phyloP scores from a whole-genome alignment of 2,888 invertebrate genomes.

The Sinentomon sp. region DNA sequence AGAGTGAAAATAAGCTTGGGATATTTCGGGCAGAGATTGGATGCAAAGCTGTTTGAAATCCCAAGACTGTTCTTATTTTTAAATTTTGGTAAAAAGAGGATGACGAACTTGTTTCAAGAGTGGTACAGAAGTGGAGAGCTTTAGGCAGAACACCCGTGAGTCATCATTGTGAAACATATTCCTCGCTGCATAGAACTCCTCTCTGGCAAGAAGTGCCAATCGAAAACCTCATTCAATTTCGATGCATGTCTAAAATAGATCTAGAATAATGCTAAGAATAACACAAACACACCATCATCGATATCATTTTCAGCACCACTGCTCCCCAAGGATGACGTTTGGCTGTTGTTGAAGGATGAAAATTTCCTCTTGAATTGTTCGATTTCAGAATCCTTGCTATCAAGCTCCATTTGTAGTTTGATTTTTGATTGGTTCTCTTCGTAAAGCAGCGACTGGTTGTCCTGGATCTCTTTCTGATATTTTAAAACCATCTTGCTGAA shows the following conservation, averaged over 20 bases:
- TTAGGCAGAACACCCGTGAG: too few relatives aligned
- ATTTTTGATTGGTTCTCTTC: constrained; percentile 49
- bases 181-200: too few relatives aligned
- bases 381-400: constrained; percentile 86
- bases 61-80: too few relatives aligned
- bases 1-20: too few relatives aligned
- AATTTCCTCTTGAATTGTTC: constrained; percentile 34
- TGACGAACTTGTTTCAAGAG: too few relatives aligned
- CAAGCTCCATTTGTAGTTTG: constrained; percentile 79
- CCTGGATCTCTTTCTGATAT: constrained; percentile 59
- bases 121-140: too few relatives aligned
- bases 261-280: neutral
- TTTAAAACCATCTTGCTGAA: constrained; percentile 61
- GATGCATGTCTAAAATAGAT: neutral
- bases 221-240: too few relatives aligned
- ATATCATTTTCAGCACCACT: constrained; percentile 52
- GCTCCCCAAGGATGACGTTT: constrained; percentile 70
- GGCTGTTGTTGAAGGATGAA: constrained; percentile 40
- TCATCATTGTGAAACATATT: too few relatives aligned
- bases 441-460: constrained; percentile 49
- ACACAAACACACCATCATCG: constrained; percentile 28
- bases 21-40: too few relatives aligned
- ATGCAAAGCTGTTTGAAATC: too few relatives aligned
- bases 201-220: too few relatives aligned
- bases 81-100: too few relatives aligned